phyloP scores from a whole-genome alignment of 35 echinoderm and acorn worm species.

The Apostichopus japonicus region DNA sequence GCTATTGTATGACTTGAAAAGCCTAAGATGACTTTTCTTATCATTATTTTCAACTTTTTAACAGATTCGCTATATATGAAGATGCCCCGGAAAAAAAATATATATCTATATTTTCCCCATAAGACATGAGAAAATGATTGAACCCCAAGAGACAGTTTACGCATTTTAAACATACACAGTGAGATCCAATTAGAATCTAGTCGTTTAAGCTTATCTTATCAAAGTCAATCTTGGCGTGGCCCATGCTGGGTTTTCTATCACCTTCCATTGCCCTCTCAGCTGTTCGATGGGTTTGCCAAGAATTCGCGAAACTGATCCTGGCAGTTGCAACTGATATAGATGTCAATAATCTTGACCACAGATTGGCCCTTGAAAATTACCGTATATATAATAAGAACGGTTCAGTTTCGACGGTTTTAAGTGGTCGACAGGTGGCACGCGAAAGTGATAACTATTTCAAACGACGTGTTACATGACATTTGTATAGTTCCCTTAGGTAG shows the following conservation, averaged over 20 bases:
- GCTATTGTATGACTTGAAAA: too few relatives aligned
- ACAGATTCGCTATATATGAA: too few relatives aligned
- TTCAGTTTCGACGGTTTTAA: neutral
- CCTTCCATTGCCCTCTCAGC: neutral
- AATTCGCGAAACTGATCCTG: neutral
- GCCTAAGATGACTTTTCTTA: too few relatives aligned
- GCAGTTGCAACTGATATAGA: neutral
- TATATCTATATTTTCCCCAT: neutral
- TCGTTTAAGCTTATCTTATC: neutral
- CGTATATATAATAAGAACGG: neutral
- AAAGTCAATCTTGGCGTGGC: neutral
- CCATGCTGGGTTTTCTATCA: neutral
- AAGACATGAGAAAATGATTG: too few relatives aligned
- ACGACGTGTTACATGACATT: conserved; percentile 10
- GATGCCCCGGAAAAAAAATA: neutral
- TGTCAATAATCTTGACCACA: neutral
- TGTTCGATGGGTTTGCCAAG: neutral
- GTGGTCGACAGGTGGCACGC: conserved; percentile 30
- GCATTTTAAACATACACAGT: neutral
- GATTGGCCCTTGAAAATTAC: neutral
- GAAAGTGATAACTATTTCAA: conserved; percentile 28
- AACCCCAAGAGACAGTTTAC: neutral
- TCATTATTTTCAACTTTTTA: too few relatives aligned
- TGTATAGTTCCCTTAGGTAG: neutral
- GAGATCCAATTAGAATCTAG: neutral